Base-by-base conservation (phyloP, 1,140 invertebrate species). In the Tetramorium simillimum region DNA sequence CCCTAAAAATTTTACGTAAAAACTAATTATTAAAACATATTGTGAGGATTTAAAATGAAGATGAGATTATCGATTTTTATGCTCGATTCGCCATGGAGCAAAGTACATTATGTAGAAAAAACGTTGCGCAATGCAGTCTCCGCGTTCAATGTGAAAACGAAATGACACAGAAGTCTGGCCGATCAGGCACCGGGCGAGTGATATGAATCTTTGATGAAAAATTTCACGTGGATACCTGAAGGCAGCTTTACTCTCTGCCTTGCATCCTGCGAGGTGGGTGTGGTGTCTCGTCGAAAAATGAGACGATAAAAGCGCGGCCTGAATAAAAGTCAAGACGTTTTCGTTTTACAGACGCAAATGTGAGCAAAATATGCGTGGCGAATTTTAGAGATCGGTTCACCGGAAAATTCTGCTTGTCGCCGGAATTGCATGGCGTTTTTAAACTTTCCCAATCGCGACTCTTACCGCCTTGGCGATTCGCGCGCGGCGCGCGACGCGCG, bases 301-400 rank as follows among this genome's bases (percentile, higher is more conserved):
- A 86, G 85, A 80, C 37, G 60, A 77, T 86, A 81, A 81, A 75
- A 75, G 58, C 82, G 28, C 49, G 67, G 70, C 49, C 49, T 37
- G 56, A 78, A 75, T 70, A 51, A 63, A 78, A 80, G 75, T 80
- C 37, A 46, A 89, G 87, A 86, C 56, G 56, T 53, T 80, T 80
- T 62, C 21, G 53, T 28, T 81, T 89, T 72, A 56, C 24, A 73
- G 21, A 82, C 67, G 62, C 43, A n/a, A 28, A 69, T 9, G 46
- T 3, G 77, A 69, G 43, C 37, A 21, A 86, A 82, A 82, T 82
- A 70, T 28, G 56, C 56, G 33, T 51, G 10, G 10, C 12, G 14
- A 84, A 73, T 65, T 60, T 21, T 46, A 43, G 51, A 58, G 58
- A 65, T 63, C 82, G 56, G 72, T 43, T 76, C n/a, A 28, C 33